Evolutionary conservation across 2,888 invertebrate species (phyloP).

Genomic region (Lasioglossum lativentre): DNA sequence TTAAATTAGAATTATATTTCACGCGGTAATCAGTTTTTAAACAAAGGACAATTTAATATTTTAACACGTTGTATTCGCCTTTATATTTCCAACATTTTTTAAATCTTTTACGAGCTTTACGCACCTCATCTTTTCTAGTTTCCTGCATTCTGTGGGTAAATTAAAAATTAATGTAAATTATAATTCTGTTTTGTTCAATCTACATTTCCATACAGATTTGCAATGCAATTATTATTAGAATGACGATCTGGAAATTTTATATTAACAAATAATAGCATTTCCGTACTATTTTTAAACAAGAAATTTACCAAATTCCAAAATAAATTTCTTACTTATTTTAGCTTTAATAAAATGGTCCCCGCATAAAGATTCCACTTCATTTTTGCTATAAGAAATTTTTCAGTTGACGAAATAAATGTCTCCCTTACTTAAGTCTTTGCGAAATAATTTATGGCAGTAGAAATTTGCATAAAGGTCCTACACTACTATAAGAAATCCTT

Average conservation of each 20-base stretch:
- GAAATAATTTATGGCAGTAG: not conserved
- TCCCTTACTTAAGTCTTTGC: not conserved
- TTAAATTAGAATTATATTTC: not conserved
- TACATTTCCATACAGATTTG: too few relatives aligned
- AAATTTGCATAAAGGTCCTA: not conserved
- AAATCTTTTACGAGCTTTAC: not conserved
- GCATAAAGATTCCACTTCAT: not conserved
- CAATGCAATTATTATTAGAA: too few relatives aligned
- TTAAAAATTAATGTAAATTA: not conserved
- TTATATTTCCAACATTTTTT: not conserved
- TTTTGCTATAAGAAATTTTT: not conserved
- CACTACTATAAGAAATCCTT: not conserved
- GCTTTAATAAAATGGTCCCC: not conserved
- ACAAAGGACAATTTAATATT: not conserved
- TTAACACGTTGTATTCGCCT: fast-evolving
- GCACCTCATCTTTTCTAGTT: not conserved
- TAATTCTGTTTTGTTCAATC: too few relatives aligned
- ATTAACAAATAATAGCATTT: not conserved
- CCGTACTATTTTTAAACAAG: not conserved
- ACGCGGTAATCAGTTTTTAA: not conserved
- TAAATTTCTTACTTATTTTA: too few relatives aligned
- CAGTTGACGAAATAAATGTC: not conserved
- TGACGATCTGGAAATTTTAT: too few relatives aligned
- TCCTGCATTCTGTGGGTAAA: not conserved
- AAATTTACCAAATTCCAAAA: not conserved